Evolutionary conservation across 92 coral and sea anemone species (phyloP).

Genomic region (Scolanthus callimorphus): DNA sequence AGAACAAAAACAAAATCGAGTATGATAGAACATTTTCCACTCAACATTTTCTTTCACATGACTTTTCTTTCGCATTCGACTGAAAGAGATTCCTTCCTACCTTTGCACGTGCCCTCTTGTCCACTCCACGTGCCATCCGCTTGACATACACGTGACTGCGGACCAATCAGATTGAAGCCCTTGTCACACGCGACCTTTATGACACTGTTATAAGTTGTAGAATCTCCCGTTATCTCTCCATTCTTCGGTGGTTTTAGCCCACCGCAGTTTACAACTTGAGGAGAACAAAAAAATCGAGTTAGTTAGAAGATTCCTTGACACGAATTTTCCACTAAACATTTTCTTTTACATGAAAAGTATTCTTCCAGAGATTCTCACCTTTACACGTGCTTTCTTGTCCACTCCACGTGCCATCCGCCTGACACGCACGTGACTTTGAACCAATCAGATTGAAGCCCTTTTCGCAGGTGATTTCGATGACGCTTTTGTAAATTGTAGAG

Average conservation of each 20-base stretch:
- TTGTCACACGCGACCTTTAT: slow-evolving; percentile 32
- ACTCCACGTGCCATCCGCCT: slow-evolving; percentile 41
- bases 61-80: too few species aligned
- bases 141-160: slow-evolving; percentile 31
- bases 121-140: slow-evolving; percentile 54
- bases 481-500: background rate
- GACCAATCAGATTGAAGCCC: slow-evolving; percentile 40
- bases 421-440: slow-evolving; percentile 9
- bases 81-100: slow-evolving; percentile 16
- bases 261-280: slow-evolving; percentile 52
- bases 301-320: too few species aligned
- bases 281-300: too few species aligned
- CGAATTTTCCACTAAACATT: too few species aligned
- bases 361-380: too few species aligned
- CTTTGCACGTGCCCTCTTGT: slow-evolving; percentile 25
- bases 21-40: too few species aligned
- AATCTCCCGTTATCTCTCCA: slow-evolving; percentile 19
- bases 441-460: background rate
- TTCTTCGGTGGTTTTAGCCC: slow-evolving; percentile 8
- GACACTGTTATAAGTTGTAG: slow-evolving; percentile 36
- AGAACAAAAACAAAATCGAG: too few species aligned
- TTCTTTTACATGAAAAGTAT: too few species aligned
- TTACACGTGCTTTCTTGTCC: slow-evolving; percentile 21
- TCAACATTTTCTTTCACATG: too few species aligned
- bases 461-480: background rate